Conservation (phyloP, 2,797 vertebrate species). For the Oophaga sylvatica region DNA sequence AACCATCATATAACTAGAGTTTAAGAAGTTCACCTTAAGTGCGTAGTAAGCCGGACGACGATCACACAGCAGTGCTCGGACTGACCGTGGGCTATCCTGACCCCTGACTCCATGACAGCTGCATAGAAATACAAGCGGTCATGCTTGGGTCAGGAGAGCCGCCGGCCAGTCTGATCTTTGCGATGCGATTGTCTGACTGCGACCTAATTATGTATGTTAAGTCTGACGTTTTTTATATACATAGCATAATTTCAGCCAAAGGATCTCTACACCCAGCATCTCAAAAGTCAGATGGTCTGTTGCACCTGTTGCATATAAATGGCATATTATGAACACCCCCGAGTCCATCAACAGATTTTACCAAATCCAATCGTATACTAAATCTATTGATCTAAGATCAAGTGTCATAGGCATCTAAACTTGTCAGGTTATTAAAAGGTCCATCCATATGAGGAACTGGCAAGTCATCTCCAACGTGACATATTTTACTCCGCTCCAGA, state of each 20-base stretch:
- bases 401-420: background rate
- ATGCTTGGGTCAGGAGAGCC: too few species aligned
- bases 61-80: too few species aligned
- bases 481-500: background rate
- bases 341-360: background rate
- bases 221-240: background rate
- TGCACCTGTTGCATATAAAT: background rate
- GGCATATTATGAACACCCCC: background rate
- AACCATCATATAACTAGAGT: too few species aligned
- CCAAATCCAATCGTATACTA: background rate
- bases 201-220: background rate
- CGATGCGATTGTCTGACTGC: too few species aligned
- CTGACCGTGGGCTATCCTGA: too few species aligned
- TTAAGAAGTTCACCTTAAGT: too few species aligned
- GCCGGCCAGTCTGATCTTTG: too few species aligned
- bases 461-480: background rate
- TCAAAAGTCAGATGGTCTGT: background rate
- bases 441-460: background rate
- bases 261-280: background rate
- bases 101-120: too few species aligned
- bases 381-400: background rate
- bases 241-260: background rate
- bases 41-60: too few species aligned
- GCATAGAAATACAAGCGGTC: too few species aligned
- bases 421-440: background rate